Conservation (phyloP, 2,797 vertebrate genomes). For the Cottoperca gobio region DNA sequence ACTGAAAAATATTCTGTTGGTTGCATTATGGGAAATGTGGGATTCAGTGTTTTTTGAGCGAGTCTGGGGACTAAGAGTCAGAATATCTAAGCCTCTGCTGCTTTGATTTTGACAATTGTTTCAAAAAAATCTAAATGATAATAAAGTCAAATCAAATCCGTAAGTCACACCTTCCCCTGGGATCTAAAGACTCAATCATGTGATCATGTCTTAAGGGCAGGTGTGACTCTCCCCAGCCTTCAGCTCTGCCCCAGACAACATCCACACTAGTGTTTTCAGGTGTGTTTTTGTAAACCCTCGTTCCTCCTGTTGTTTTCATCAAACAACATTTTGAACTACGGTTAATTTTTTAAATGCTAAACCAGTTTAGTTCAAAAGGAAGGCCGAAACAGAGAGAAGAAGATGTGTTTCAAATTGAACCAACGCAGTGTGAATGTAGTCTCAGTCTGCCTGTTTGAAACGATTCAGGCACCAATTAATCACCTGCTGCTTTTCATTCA, state of each 20-base stretch:
- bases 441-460: conserved; percentile 20
- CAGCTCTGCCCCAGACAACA: not conserved
- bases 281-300: not conserved
- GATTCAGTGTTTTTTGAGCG: too few species aligned
- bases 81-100: too few species aligned
- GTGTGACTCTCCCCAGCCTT: not conserved
- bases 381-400: not conserved
- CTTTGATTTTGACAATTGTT: too few species aligned
- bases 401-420: conserved; percentile 6
- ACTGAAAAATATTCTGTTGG: too few species aligned
- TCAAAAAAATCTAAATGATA: too few species aligned
- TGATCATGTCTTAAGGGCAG: too few species aligned
- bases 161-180: too few species aligned
- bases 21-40: too few species aligned
- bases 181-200: too few species aligned
- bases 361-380: not conserved
- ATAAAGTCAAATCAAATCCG: not conserved
- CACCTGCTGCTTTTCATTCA: conserved; percentile 54
- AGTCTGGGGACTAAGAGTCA: too few species aligned
- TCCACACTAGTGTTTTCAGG: not conserved
- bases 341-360: not conserved
- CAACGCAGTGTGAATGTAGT: conserved; percentile 6
- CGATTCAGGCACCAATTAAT: conserved; percentile 47
- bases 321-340: not conserved
- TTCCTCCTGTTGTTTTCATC: not conserved